phyloP scores from a whole-genome alignment of 2,113 vertebrate species.

The Caranx melampygus region DNA sequence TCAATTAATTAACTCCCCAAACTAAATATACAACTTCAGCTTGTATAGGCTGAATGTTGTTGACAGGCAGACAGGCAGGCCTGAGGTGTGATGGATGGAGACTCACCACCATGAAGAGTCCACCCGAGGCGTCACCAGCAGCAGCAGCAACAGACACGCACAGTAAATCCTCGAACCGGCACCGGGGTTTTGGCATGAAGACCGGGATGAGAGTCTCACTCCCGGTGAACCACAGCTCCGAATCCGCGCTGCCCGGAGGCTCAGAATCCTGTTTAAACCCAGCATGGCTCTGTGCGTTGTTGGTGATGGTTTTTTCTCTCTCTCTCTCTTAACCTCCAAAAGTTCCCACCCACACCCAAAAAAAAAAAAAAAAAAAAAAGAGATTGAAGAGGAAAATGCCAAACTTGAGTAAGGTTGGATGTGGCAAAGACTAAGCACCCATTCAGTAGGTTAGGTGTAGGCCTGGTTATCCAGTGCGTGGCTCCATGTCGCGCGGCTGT shows the following conservation, averaged over 20 bases:
- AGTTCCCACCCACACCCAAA: not conserved
- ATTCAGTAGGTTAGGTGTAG: conserved; percentile 12
- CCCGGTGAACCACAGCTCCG: conserved; percentile 63
- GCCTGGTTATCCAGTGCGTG: conserved; percentile 53
- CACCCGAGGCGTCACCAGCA: conserved; percentile 91
- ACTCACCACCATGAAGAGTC: conserved; percentile 97
- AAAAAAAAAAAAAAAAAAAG: not conserved
- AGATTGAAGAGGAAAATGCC: not conserved
- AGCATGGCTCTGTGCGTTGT: conserved; percentile 77
- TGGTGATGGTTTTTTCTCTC: not conserved
- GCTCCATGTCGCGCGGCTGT: conserved; percentile 68
- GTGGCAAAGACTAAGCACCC: not conserved
- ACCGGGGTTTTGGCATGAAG: conserved; percentile 74
- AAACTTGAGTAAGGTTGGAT: conserved; percentile 24
- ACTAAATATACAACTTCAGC: not conserved
- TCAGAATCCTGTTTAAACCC: conserved; percentile 80
- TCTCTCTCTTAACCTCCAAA: not conserved
- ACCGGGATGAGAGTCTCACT: conserved; percentile 79
- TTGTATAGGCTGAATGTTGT: not conserved
- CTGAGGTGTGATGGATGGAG: conserved; percentile 41
- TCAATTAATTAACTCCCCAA: not conserved
- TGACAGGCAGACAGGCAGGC: conserved; percentile 13
- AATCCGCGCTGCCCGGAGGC: conserved; percentile 67
- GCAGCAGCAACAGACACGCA: conserved; percentile 87
- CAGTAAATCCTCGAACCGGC: conserved; percentile 86